A percentile compares a stretch with the other conserved stretches of the same genome.
Evolutionary conservation across 2,888 invertebrate species (phyloP).

Genomic region (Cantharis flavilabris): DNA sequence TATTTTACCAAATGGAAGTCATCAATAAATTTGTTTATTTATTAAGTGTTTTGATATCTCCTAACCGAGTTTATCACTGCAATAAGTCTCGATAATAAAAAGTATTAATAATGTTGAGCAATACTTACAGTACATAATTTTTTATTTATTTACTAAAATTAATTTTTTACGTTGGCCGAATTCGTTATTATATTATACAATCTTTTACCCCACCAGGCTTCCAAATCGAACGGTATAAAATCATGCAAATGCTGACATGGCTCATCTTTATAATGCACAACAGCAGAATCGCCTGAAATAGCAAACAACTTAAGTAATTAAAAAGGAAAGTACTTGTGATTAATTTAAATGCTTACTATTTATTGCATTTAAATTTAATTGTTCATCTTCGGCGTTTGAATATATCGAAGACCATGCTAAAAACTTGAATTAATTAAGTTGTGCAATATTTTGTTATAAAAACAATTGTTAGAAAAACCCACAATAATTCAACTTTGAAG

Average conservation of each 20-base stretch:
- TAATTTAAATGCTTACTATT: not conserved
- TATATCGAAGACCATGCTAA: not conserved
- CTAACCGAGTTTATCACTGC: not conserved
- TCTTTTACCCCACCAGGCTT: constrained; percentile 89
- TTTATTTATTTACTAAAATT: constrained; percentile 1
- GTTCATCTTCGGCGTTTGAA: not conserved
- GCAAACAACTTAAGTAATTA: not conserved
- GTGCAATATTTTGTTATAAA: not conserved
- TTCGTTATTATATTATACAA: constrained; percentile 84
- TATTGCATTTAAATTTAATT: not conserved
- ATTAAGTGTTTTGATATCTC: not conserved
- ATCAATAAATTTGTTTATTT: not conserved
- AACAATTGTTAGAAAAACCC: constrained; percentile 56
- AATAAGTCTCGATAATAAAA: not conserved
- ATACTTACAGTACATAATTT: not conserved
- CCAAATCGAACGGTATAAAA: constrained; percentile 89
- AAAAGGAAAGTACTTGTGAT: not conserved
- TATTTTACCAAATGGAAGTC: not conserved
- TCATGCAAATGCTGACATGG: constrained; percentile 73
- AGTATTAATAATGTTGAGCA: not conserved
- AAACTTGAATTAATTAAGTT: not conserved
- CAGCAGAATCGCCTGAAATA: constrained; percentile 9
- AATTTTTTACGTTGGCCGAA: constrained; percentile 59
- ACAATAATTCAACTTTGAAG: constrained; percentile 2
- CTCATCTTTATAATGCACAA: constrained; percentile 73